A percentile compares a stretch with the other conserved stretches of the same genome.
Evolutionary conservation across 2,797 vertebrate genomes (phyloP).

Genomic region (Sebastolobus alascanus): DNA sequence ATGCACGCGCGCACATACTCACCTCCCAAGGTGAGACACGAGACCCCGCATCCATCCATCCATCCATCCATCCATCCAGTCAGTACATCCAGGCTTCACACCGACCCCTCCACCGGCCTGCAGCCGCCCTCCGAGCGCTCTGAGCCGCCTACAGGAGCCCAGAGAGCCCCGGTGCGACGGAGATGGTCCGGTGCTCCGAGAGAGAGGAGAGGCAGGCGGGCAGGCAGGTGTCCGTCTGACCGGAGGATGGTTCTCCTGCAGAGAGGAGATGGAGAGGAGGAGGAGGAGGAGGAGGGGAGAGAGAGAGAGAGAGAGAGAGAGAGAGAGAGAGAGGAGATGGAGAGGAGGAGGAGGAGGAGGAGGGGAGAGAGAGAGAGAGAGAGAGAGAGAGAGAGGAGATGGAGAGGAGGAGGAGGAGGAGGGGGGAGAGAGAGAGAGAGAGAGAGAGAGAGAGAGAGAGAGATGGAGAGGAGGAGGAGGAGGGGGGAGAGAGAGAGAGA

Average conservation of each 20-base stretch:
- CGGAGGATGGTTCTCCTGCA: constrained; percentile 27
- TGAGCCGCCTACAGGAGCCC: background rate
- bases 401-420: no score
- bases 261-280: constrained; percentile 7
- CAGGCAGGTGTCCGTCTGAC: constrained; percentile 32
- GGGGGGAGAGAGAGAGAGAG: no score
- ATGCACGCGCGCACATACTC: constrained; percentile 1
- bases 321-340: no score
- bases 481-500: no score
- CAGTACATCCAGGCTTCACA: constrained; percentile 16
- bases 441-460: no score
- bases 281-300: background rate
- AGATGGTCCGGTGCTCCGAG: background rate
- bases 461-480: no score
- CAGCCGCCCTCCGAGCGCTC: constrained; percentile 5
- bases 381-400: no score
- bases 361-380: no score
- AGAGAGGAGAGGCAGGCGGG: background rate
- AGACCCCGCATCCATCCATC: constrained; percentile 2
- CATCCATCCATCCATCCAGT: background rate
- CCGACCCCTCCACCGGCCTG: constrained; percentile 14
- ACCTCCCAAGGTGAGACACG: constrained; percentile 68
- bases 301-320: background rate
- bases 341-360: no score
- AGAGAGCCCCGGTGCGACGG: background rate